Evolutionary conservation across 2,888 invertebrate genomes (phyloP), one percentile per base, ranked within the genome.

Genomic region (Metallyticus violacea): DNA sequence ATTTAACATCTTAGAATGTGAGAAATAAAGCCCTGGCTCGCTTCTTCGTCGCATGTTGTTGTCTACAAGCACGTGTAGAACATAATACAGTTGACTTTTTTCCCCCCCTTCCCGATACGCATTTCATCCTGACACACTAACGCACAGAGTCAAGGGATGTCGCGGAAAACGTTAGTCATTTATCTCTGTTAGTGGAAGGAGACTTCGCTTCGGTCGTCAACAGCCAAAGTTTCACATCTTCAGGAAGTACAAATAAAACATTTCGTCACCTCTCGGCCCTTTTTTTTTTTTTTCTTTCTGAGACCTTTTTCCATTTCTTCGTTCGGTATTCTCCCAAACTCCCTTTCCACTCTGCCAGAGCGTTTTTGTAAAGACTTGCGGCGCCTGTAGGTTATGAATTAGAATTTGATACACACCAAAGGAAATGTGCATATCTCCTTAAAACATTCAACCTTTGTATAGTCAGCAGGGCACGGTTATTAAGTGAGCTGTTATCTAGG

Each of bases 31-130:
- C n/a, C n/a, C n/a, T n/a, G n/a, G n/a, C n/a, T n/a, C n/a, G n/a
- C n/a, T n/a, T n/a, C n/a, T n/a, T n/a, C 30, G 1, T 6, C 1
- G 1, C 1, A 3, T 2, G 2, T 2, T 5, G 0, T 15, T 62
- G 40, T 15, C 15, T 62, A 15, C 22, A 4, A 15, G 40, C 3
- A 62, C 40, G 40, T 9, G 15, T 62, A 62, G 40, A 15, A 15
- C 22, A 62, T 40, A 62, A 15, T 15, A 4, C 6, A 62, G 9
- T 62, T 62, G 15, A 40, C 40, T 9, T 9, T 0, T 62, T 15
- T 62, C n/a, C n/a, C n/a, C n/a, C n/a, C n/a, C n/a, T n/a, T n/a
- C 7, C 40, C 15, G 40, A 62, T 62, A 15, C 40, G 4, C 40
- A 62, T 62, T 40, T 40, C 40, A 9, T 40, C 9, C 40, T 1